A percentile compares a stretch with the other conserved stretches of the same genome.
Evolutionary conservation across 2,888 invertebrate species (phyloP).

Genomic region (Leptinotarsa juncta): DNA sequence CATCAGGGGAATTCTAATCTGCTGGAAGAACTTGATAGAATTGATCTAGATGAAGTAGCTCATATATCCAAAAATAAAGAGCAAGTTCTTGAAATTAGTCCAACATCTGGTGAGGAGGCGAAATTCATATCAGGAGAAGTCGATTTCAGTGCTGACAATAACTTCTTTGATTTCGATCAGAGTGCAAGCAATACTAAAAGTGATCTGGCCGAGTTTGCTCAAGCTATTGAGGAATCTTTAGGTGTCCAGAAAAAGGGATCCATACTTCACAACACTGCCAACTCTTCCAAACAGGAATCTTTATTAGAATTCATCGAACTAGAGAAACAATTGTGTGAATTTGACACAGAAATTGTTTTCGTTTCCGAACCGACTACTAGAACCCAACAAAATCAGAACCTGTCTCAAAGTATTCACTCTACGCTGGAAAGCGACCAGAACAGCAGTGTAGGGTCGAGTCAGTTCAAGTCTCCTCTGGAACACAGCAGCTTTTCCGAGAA

Average conservation of each 20-base stretch:
- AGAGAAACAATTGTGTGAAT: background rate
- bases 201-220: background rate
- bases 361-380: background rate
- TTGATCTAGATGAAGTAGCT: background rate
- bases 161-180: too few relatives aligned
- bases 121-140: too few relatives aligned
- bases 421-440: background rate
- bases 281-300: conserved; percentile 2
- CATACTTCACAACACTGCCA: background rate
- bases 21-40: too few relatives aligned
- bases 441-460: background rate
- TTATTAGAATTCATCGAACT: conserved; percentile 17
- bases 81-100: too few relatives aligned
- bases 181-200: too few relatives aligned
- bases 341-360: background rate
- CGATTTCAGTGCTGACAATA: too few relatives aligned
- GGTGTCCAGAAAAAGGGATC: conserved; percentile 1
- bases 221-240: background rate
- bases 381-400: background rate
- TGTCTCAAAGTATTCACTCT: too few relatives aligned
- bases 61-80: background rate
- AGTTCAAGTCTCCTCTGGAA: conserved; percentile 1
- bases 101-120: too few relatives aligned
- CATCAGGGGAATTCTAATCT: too few relatives aligned
- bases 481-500: conserved; percentile 21